Conservation (phyloP, 2,888 invertebrate species). For the Pristionchus maxplancki region DNA sequence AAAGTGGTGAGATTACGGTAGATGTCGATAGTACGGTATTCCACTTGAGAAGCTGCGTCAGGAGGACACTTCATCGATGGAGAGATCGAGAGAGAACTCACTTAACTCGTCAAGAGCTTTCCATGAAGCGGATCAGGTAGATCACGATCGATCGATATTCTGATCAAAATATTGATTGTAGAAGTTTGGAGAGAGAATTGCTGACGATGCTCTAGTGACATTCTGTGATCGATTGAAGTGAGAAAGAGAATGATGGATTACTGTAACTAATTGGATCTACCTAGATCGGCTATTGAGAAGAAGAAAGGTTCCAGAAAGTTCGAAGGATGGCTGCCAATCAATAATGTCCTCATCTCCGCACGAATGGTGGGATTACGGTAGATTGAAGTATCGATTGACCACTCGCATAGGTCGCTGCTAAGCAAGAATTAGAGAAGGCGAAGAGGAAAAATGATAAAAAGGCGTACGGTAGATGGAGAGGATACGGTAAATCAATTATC, state of each 20-base stretch:
- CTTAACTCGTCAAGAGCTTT: conserved; percentile 1
- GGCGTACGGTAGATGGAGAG: not conserved
- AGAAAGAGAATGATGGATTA: not conserved
- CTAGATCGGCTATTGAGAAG: not conserved
- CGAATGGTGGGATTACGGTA: conserved; percentile 45
- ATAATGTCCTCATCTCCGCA: conserved; percentile 27
- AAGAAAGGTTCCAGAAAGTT: not conserved
- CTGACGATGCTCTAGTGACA: conserved; percentile 28
- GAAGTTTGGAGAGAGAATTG: conserved; percentile 46
- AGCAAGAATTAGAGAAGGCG: conserved; percentile 5
- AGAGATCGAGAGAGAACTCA: conserved; percentile 20
- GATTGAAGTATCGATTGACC: not conserved
- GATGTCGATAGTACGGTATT: not conserved
- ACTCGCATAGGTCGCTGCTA: not conserved
- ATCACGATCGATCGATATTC: not conserved
- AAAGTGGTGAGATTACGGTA: not conserved
- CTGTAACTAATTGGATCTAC: not conserved
- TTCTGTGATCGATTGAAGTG: conserved; percentile 42
- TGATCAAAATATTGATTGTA: not conserved
- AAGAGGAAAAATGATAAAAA: conserved; percentile 24
- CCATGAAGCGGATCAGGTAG: conserved; percentile 36
- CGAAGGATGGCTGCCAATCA: conserved; percentile 44
- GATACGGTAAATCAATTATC: not conserved
- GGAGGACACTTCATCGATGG: not conserved
- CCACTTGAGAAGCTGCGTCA: not conserved